Conservation (phyloP, 2,797 vertebrate species). For the Enoplosus armatus region DNA sequence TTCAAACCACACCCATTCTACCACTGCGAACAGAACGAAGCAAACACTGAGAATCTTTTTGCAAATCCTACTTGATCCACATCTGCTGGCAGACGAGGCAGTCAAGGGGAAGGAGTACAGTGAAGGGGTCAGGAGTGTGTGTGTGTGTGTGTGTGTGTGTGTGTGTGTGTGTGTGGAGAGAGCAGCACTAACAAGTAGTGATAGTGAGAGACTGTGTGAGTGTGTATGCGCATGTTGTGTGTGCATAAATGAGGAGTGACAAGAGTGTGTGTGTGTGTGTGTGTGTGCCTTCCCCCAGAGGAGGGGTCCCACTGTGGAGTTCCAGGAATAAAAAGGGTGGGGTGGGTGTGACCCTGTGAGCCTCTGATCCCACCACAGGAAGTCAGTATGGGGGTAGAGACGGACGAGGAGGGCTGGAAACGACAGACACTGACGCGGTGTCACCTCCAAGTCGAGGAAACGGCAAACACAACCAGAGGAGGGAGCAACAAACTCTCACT, state of each 20-base stretch:
- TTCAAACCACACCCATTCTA: constrained; percentile 33
- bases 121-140: constrained; percentile 28
- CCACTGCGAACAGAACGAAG: constrained; percentile 7
- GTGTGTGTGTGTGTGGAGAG: constrained; percentile 35
- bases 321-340: constrained; percentile 84
- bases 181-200: constrained; percentile 55
- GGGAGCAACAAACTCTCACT: neutral
- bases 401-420: constrained; percentile 9
- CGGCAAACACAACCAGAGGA: neutral
- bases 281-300: constrained; percentile 17
- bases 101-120: constrained; percentile 26
- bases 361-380: constrained; percentile 81
- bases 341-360: constrained; percentile 83
- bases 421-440: neutral
- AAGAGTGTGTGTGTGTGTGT: constrained; percentile 43
- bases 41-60: constrained; percentile 45
- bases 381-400: constrained; percentile 68
- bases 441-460: neutral
- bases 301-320: constrained; percentile 76
- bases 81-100: constrained; percentile 62
- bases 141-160: constrained; percentile 19
- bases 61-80: constrained; percentile 71
- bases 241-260: constrained; percentile 55
- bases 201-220: constrained; percentile 39
- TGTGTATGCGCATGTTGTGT: constrained; percentile 47